These are phyloP conservation scores for Bedellia somnulentella DNA, from an alignment of 2,888 invertebrate species.

Conservation along the genomic window DNA sequence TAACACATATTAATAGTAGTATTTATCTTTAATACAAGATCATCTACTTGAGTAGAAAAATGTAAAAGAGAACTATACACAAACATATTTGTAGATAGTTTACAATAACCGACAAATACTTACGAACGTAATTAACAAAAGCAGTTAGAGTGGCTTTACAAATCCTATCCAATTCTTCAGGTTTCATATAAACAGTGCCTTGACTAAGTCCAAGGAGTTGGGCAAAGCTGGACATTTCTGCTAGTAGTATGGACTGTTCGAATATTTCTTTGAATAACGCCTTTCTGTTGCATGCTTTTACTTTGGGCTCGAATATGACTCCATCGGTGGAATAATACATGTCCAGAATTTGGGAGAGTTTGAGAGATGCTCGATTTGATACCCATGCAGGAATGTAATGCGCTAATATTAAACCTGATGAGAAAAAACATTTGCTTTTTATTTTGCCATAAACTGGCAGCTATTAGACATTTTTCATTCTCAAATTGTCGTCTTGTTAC, in stretches of 20 bases:
- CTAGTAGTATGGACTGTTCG: conserved; percentile 27
- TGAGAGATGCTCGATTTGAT: conserved; percentile 43
- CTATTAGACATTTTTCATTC: no score
- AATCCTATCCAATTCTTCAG: conserved; percentile 44
- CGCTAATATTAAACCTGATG: conserved; percentile 59
- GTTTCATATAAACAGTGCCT: conserved; percentile 39
- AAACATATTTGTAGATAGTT: neutral
- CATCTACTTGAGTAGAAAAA: no score
- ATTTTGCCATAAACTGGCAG: no score
- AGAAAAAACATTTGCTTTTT: no score
- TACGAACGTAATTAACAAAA: conserved; percentile 54
- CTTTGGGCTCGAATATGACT: conserved; percentile 51
- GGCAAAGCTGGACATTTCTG: conserved; percentile 42
- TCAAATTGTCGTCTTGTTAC: no score
- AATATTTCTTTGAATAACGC: conserved; percentile 39
- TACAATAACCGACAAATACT: conserved; percentile 15
- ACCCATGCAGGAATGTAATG: conserved; percentile 54
- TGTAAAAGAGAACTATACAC: no score
- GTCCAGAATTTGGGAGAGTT: conserved; percentile 65
- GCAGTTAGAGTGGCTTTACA: conserved; percentile 43
- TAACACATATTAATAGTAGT: no score
- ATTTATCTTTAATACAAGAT: no score
- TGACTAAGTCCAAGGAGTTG: conserved; percentile 39
- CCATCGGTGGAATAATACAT: conserved; percentile 70
- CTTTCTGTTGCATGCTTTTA: conserved; percentile 62